phyloP scores from a whole-genome alignment of 2,113 vertebrate species.

The Bungarus multicinctus region DNA sequence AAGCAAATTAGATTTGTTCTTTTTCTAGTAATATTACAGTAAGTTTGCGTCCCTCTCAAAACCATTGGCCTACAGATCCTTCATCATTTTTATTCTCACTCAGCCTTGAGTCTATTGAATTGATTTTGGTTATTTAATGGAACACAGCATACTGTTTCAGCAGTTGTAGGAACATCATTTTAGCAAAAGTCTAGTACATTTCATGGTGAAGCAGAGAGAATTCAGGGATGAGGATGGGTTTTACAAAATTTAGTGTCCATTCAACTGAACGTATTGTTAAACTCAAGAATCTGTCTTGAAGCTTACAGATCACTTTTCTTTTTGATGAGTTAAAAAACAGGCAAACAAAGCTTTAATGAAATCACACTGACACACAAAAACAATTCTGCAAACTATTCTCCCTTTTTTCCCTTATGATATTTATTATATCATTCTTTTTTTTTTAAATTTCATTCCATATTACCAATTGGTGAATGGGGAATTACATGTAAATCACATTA shows the following conservation, averaged over 20 bases:
- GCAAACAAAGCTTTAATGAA: neutral
- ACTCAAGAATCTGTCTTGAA: neutral
- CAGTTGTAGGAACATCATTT: neutral
- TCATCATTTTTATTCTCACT: conserved; percentile 13
- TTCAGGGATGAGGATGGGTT: neutral
- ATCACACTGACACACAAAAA: neutral
- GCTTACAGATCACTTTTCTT: neutral
- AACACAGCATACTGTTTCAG: neutral
- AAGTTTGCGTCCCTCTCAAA: neutral
- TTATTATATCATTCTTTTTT: neutral
- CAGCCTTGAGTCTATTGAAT: neutral
- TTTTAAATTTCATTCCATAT: neutral
- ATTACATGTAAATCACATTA: neutral
- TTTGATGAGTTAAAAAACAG: neutral
- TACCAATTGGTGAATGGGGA: neutral
- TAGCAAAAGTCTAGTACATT: neutral
- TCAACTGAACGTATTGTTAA: neutral
- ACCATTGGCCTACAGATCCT: neutral
- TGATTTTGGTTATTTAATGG: conserved; percentile 6
- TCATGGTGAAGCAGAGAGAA: neutral
- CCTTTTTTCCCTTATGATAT: neutral
- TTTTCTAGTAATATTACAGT: neutral
- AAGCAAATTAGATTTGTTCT: neutral
- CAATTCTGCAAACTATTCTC: neutral
- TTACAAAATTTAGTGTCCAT: neutral